Percentiles rank a stretch among this genome's conserved stretches.
These are phyloP conservation scores for Parnassius smintheus DNA, from an alignment of 2,888 invertebrate species.

Conservation along the genomic window DNA sequence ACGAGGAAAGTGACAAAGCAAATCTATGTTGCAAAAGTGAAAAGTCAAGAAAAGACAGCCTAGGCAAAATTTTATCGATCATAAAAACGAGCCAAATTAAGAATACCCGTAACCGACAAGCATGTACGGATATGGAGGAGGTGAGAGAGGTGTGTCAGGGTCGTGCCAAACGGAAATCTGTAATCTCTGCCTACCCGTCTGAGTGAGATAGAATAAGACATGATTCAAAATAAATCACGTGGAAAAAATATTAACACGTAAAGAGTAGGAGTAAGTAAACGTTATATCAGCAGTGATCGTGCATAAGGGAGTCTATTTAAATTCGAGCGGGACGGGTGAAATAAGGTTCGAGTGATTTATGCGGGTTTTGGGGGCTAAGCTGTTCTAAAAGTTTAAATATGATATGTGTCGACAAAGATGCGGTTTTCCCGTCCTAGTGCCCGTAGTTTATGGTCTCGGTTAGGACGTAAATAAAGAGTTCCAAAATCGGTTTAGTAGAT, in stretches of 20 bases:
- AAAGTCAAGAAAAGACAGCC: too few relatives aligned
- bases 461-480: conserved; percentile 8
- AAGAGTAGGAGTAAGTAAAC: conserved; percentile 47
- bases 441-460: conserved; percentile 5
- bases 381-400: conserved; percentile 59
- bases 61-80: too few relatives aligned
- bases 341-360: conserved; percentile 70
- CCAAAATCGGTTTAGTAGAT: conserved; percentile 1
- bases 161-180: too few relatives aligned
- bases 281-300: conserved; percentile 61
- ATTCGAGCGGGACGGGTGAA: conserved; percentile 71
- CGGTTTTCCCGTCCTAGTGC: not conserved
- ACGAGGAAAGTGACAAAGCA: too few relatives aligned
- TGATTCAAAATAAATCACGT: conserved; percentile 37
- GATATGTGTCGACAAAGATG: conserved; percentile 12
- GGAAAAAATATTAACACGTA: conserved; percentile 35
- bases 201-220: conserved; percentile 6
- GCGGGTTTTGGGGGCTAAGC: conserved; percentile 51
- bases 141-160: too few relatives aligned
- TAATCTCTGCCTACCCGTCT: too few relatives aligned
- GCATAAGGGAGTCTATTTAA: conserved; percentile 66
- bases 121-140: too few relatives aligned
- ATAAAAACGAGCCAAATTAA: too few relatives aligned
- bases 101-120: too few relatives aligned
- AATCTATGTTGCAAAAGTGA: too few relatives aligned